phyloP scores from a whole-genome alignment of 37 sponge, comb jelly and placozoan genomes.

The Agelas oroides region DNA sequence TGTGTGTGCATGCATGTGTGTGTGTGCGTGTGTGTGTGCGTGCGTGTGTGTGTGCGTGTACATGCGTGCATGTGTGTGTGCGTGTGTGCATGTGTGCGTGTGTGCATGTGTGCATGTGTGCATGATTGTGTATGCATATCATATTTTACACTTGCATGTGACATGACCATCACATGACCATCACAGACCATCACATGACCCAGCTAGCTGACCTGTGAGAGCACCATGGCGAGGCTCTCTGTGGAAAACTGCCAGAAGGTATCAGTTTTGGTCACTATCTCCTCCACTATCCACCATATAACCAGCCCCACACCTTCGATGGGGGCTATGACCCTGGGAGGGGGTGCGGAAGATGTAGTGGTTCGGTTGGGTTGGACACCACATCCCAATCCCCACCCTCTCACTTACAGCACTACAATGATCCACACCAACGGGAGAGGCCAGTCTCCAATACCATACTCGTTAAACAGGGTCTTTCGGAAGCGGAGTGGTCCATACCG shows the following conservation, averaged over 20 bases:
- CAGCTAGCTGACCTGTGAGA: constrained; percentile 35
- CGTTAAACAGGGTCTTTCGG: constrained; percentile 59
- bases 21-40: constrained; percentile 10
- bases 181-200: too few relatives aligned
- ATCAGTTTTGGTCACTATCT: constrained; percentile 23
- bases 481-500: constrained; percentile 58
- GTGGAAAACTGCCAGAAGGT: constrained; percentile 54
- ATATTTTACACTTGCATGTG: too few relatives aligned
- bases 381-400: not conserved
- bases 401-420: constrained; percentile 72
- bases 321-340: constrained; percentile 57
- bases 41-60: too few relatives aligned
- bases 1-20: constrained; percentile 19
- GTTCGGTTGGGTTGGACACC: too few relatives aligned
- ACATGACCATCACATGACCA: too few relatives aligned
- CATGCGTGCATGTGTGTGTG: constrained; percentile 16
- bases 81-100: too few relatives aligned
- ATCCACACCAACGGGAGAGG: constrained; percentile 80
- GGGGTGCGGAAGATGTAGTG: not conserved
- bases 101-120: too few relatives aligned
- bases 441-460: constrained; percentile 89
- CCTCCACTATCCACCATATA: constrained; percentile 77
- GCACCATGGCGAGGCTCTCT: constrained; percentile 35
- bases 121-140: constrained; percentile 2
- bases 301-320: constrained; percentile 71